Conservation (phyloP, 23 tunicate species). For the Pegea sp. region DNA sequence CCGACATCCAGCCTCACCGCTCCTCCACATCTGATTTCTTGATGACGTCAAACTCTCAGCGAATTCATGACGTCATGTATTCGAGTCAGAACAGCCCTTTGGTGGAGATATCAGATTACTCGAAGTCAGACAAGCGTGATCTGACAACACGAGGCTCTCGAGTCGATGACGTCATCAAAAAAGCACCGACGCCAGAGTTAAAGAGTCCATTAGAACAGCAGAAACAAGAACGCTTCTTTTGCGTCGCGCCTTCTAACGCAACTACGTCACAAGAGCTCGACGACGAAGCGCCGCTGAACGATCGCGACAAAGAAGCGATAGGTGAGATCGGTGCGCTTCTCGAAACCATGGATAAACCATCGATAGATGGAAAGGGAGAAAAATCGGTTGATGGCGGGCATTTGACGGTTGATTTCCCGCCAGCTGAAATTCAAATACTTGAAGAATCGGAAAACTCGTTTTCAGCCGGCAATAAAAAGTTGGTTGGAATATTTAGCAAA, state of each 20-base stretch:
- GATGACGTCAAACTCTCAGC: too few relatives aligned
- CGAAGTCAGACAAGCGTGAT: too few relatives aligned
- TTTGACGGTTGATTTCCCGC: neutral
- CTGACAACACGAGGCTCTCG: too few relatives aligned
- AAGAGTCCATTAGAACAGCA: conserved; percentile 55
- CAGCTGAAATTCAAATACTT: conserved; percentile 2
- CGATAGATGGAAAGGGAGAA: neutral
- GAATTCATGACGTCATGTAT: too few relatives aligned
- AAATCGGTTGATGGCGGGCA: neutral
- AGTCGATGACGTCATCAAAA: too few relatives aligned
- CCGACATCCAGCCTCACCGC: too few relatives aligned
- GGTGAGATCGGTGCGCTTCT: conserved; percentile 19
- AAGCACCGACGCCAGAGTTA: too few relatives aligned
- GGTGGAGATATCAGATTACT: too few relatives aligned
- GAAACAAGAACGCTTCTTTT: conserved; percentile 38
- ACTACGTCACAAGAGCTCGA: conserved; percentile 5
- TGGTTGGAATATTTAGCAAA: too few relatives aligned
- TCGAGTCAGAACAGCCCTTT: too few relatives aligned
- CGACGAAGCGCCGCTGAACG: conserved; percentile 44
- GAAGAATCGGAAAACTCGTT: conserved; percentile 5
- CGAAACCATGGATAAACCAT: conserved; percentile 23
- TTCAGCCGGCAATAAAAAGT: too few relatives aligned
- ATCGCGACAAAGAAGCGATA: conserved; percentile 38
- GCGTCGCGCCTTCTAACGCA: conserved; percentile 9
- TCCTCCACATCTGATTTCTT: too few relatives aligned